A percentile compares a stretch with the other conserved stretches of the same genome.
Evolutionary conservation across 2,113 vertebrate species (phyloP).

Genomic region (Apteryx owenii): DNA sequence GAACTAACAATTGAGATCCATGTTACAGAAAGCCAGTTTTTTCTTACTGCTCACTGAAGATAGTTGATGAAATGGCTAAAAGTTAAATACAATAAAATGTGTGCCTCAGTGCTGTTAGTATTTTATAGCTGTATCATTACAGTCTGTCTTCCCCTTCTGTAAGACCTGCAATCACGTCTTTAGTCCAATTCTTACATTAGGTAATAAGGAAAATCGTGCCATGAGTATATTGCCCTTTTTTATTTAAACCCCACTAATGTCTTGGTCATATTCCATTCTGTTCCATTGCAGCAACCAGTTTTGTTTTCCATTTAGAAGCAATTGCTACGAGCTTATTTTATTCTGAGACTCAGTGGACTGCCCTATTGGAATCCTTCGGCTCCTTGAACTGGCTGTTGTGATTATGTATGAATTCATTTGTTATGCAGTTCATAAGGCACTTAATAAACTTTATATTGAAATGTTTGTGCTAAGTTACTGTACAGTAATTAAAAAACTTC

Average conservation of each 20-base stretch:
- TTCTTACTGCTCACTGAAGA: neutral
- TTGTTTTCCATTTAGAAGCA: neutral
- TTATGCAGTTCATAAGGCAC: neutral
- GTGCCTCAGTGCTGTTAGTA: neutral
- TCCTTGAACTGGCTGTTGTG: neutral
- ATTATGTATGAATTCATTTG: neutral
- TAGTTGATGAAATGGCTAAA: neutral
- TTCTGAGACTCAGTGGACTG: neutral
- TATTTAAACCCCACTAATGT: neutral
- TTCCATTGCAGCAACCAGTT: neutral
- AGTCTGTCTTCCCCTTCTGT: neutral
- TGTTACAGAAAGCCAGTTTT: neutral
- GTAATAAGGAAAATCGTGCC: neutral
- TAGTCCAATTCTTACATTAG: neutral
- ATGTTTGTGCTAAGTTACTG: conserved; percentile 6
- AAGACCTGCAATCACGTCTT: neutral
- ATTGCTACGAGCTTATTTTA: neutral
- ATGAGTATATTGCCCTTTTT: neutral
- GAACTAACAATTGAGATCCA: neutral
- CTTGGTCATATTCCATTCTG: neutral
- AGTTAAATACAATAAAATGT: neutral
- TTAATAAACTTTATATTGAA: conserved; percentile 30
- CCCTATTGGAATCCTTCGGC: neutral
- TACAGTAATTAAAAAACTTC: conserved; percentile 13
- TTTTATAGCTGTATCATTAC: neutral